Percentiles rank a stretch among this genome's conserved stretches.
Evolutionary conservation across 2,113 vertebrate genomes (phyloP).

Genomic region (Nerophis ophidion): DNA sequence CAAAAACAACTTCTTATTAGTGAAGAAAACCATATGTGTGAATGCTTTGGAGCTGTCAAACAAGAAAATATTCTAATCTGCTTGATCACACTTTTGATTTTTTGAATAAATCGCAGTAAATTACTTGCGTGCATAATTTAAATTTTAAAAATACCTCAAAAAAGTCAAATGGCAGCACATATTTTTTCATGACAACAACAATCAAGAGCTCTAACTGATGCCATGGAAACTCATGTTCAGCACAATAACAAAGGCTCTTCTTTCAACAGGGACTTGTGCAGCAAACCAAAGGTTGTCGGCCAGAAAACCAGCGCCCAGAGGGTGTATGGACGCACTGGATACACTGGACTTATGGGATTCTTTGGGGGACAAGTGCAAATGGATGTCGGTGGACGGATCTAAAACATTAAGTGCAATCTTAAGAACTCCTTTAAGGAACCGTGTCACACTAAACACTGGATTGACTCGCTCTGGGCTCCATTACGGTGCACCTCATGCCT

Average conservation of each 20-base stretch:
- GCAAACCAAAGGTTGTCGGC: slow-evolving; percentile 12
- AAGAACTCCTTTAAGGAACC: slow-evolving; percentile 33
- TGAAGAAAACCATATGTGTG: too few relatives aligned
- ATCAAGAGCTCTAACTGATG: too few relatives aligned
- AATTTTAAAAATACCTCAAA: too few relatives aligned
- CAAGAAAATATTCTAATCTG: too few relatives aligned
- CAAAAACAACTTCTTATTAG: too few relatives aligned
- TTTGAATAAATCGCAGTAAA: too few relatives aligned
- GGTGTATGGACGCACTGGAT: slow-evolving; percentile 2
- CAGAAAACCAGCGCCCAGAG: slow-evolving; percentile 13
- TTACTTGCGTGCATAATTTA: too few relatives aligned
- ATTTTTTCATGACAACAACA: too few relatives aligned
- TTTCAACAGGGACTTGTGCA: slow-evolving; percentile 25
- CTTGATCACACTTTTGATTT: too few relatives aligned
- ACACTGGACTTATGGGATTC: slow-evolving; percentile 8
- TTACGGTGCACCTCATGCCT: background rate
- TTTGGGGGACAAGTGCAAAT: slow-evolving; percentile 1
- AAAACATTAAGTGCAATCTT: slow-evolving; percentile 42
- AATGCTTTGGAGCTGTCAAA: too few relatives aligned
- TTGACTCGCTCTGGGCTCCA: background rate
- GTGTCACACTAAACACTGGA: slow-evolving; percentile 56
- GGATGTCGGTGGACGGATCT: background rate
- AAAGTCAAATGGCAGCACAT: too few relatives aligned
- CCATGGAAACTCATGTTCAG: too few relatives aligned
- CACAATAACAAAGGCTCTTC: slow-evolving; percentile 2